Percentiles rank a stretch among this genome's conserved stretches.
These are phyloP conservation scores for Idaea straminata DNA, from an alignment of 2,888 invertebrate species.

Conservation along the genomic window DNA sequence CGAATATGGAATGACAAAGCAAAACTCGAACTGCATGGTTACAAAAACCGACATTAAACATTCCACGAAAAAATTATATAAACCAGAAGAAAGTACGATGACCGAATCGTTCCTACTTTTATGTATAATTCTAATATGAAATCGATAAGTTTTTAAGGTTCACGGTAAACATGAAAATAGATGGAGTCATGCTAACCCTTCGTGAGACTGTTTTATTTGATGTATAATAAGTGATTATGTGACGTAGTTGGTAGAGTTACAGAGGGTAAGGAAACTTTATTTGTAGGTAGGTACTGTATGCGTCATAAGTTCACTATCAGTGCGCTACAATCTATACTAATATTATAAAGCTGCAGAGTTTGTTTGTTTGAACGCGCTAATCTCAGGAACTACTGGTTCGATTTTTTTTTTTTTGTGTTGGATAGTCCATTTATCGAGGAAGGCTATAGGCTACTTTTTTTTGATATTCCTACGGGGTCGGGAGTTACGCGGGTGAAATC, in stretches of 20 bases:
- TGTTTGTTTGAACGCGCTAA: no score
- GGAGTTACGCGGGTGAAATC: no score
- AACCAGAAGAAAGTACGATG: conserved; percentile 13
- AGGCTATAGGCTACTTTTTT: no score
- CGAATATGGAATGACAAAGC: no score
- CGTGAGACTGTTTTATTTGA: background rate
- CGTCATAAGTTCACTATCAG: no score
- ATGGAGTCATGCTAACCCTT: background rate
- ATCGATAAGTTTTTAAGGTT: conserved; percentile 24
- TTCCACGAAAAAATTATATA: background rate
- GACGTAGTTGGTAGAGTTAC: background rate
- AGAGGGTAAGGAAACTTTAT: background rate
- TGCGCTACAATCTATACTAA: no score
- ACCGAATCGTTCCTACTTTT: conserved; percentile 19
- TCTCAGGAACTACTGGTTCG: no score
- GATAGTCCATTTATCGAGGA: no score
- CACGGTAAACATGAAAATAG: conserved; percentile 6
- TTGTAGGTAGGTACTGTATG: background rate
- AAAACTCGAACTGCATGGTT: no score
- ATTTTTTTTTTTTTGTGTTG: no score
- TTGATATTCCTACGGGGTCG: no score
- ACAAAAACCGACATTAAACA: background rate
- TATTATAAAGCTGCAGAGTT: no score
- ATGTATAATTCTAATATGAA: conserved; percentile 9
- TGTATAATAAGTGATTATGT: background rate